A percentile compares a stretch with the other conserved stretches of the same genome.
Conservation (phyloP, 2,113 vertebrate genomes). For the Tachysurus fulvidraco region DNA sequence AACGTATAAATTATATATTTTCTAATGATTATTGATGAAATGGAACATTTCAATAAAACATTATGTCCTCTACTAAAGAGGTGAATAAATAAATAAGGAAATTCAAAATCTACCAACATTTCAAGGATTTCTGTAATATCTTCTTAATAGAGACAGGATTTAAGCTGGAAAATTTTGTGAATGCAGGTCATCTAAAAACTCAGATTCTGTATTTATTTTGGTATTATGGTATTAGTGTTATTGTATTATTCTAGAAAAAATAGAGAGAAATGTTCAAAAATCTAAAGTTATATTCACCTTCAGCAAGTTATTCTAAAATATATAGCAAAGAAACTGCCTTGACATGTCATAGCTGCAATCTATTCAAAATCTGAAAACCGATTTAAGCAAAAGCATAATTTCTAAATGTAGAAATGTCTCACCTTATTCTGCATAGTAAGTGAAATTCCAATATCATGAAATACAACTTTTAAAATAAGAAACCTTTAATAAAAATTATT, state of each 20-base stretch:
- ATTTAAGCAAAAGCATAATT: not conserved
- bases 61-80: not conserved
- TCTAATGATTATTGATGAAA: not conserved
- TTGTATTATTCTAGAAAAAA: not conserved
- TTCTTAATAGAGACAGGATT: not conserved
- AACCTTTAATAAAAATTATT: not conserved
- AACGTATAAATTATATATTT: not conserved
- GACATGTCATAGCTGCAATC: too few species aligned
- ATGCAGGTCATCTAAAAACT: not conserved
- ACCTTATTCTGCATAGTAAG: not conserved
- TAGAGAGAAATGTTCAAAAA: not conserved
- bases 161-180: not conserved
- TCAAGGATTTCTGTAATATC: not conserved
- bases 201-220: not conserved
- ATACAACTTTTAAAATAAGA: not conserved
- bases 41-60: not conserved
- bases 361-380: not conserved
- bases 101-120: not conserved
- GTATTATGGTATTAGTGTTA: too few species aligned
- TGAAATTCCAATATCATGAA: not conserved
- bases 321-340: too few species aligned
- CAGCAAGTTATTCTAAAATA: too few species aligned
- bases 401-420: not conserved
- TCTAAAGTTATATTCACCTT: not conserved
- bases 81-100: too few species aligned